Conservation (phyloP, 2,797 vertebrate genomes). For the Sorex maritimensis region DNA sequence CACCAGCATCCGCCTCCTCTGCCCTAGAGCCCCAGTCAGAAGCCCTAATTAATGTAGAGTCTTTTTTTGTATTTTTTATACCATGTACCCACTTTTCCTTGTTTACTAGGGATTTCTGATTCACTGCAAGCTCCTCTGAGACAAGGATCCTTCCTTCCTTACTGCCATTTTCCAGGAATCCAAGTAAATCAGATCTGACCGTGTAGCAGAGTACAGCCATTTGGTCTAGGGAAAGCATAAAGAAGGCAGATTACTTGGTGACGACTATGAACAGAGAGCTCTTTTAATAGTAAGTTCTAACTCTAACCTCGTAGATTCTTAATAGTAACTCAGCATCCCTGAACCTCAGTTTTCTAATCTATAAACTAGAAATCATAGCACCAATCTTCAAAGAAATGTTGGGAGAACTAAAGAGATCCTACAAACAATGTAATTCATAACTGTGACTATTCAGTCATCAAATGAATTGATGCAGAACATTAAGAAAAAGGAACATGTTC, state of each 20-base stretch:
- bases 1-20: no score
- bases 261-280: not conserved
- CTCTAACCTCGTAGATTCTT: no score
- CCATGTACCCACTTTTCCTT: not conserved
- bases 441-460: not conserved
- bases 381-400: not conserved
- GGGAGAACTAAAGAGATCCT: not conserved
- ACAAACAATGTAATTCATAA: not conserved
- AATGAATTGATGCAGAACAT: not conserved
- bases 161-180: no score
- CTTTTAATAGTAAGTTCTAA: not conserved
- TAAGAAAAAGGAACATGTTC: not conserved
- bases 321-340: not conserved
- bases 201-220: not conserved
- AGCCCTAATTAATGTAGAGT: not conserved
- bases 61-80: not conserved
- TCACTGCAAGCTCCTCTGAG: not conserved
- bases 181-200: not conserved
- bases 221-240: not conserved
- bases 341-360: not conserved
- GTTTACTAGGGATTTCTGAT: not conserved
- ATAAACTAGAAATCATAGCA: no score
- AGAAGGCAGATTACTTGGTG: not conserved
- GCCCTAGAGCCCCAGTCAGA: not conserved
- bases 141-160: not conserved